Evolutionary conservation across 1,140 invertebrate species (phyloP).

Genomic region (Diprion similis): DNA sequence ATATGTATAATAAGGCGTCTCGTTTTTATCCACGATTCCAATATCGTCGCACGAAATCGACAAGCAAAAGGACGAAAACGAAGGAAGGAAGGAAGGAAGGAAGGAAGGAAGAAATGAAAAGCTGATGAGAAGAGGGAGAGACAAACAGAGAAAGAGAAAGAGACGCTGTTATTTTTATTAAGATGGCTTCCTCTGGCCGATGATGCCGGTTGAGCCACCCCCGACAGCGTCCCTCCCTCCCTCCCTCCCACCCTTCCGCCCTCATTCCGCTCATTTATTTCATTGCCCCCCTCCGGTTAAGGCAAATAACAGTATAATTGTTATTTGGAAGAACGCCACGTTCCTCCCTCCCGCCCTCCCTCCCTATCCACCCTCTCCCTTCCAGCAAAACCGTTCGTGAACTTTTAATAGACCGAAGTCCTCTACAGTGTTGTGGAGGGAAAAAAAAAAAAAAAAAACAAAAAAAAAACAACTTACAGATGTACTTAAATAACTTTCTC

Average conservation of each 20-base stretch:
- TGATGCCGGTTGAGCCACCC: too few relatives aligned
- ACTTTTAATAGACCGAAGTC: too few relatives aligned
- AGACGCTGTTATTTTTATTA: slow-evolving; percentile 7
- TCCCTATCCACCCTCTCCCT: background rate
- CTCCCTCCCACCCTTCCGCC: background rate
- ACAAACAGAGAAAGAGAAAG: too few relatives aligned
- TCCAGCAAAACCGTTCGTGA: too few relatives aligned
- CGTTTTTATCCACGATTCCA: too few relatives aligned
- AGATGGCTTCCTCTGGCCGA: slow-evolving; percentile 8
- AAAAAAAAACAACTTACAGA: too few relatives aligned
- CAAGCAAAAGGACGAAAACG: slow-evolving; percentile 18
- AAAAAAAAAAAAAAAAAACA: too few relatives aligned
- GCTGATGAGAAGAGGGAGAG: too few relatives aligned
- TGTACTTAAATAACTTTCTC: too few relatives aligned
- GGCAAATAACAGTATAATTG: slow-evolving; percentile 16
- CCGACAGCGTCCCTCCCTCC: background rate
- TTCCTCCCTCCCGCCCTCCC: too few relatives aligned
- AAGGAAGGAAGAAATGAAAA: background rate
- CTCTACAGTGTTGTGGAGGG: too few relatives aligned
- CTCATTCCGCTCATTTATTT: slow-evolving; percentile 15
- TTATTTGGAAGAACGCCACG: slow-evolving; percentile 3
- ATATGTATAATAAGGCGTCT: too few relatives aligned
- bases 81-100: slow-evolving; percentile 6
- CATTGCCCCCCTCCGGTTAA: slow-evolving; percentile 8
- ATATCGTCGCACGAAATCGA: slow-evolving; percentile 40